Percentiles rank a stretch among this genome's conserved stretches.
These are phyloP conservation scores for Drosophila tsacasi DNA, from an alignment of 1,140 invertebrate species.

Conservation along the genomic window DNA sequence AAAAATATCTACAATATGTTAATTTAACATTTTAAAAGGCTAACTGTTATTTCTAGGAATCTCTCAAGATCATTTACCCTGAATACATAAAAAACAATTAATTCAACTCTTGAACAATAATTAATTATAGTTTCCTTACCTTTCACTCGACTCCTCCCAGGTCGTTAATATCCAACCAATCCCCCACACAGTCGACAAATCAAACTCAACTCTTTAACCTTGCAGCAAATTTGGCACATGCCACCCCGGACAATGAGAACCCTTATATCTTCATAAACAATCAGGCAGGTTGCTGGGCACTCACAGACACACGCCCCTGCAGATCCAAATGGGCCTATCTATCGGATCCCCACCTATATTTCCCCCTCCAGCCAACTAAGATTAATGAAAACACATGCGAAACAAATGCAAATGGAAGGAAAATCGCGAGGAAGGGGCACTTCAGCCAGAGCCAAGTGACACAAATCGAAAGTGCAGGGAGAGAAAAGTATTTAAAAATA, in stretches of 20 bases:
- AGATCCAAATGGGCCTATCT: slow-evolving; percentile 46
- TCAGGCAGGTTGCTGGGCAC: slow-evolving; percentile 31
- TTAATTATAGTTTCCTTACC: slow-evolving; percentile 36
- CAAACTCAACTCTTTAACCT: slow-evolving; percentile 60
- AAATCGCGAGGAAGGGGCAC: slow-evolving; percentile 8
- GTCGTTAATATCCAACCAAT: slow-evolving; percentile 36
- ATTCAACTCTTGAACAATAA: slow-evolving; percentile 8
- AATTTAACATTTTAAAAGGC: neutral
- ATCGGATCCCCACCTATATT: slow-evolving; percentile 14
- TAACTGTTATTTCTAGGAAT: neutral
- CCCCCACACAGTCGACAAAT: slow-evolving; percentile 25
- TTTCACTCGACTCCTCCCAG: slow-evolving; percentile 41
- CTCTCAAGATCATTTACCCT: slow-evolving; percentile 1
- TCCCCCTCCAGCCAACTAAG: slow-evolving; percentile 41
- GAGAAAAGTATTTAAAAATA: neutral
- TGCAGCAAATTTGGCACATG: slow-evolving; percentile 71
- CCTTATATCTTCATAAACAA: slow-evolving; percentile 64
- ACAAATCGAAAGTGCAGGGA: slow-evolving; percentile 36
- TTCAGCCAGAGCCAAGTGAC: slow-evolving; percentile 52
- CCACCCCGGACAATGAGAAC: slow-evolving; percentile 64
- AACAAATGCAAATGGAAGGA: slow-evolving; percentile 69
- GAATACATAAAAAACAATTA: slow-evolving; percentile 7
- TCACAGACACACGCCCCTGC: slow-evolving; percentile 13
- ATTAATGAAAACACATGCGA: slow-evolving; percentile 82
- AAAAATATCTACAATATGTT: neutral